Evolutionary conservation across 1,140 invertebrate species (phyloP).

Genomic region (Orius insidiosus): DNA sequence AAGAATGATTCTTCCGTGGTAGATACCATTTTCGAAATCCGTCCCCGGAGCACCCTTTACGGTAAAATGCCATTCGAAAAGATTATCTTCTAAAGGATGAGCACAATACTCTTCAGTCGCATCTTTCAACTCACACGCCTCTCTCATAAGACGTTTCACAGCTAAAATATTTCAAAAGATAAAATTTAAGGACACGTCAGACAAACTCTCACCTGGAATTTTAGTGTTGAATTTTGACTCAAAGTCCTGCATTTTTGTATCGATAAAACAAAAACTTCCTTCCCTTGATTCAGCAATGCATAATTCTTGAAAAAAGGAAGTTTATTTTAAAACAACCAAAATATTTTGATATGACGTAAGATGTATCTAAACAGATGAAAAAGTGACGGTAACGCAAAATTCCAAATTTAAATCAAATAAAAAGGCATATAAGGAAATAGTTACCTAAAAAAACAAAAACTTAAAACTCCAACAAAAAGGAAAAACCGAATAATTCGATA

Average conservation of each 20-base stretch:
- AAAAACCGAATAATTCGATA: neutral
- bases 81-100: constrained; percentile 80
- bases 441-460: too few relatives aligned
- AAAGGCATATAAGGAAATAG: neutral
- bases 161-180: constrained; percentile 42
- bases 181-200: constrained; percentile 1
- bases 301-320: neutral
- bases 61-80: constrained; percentile 98
- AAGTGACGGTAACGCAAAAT: neutral
- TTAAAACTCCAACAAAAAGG: neutral
- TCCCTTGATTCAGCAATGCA: neutral
- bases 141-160: constrained; percentile 85
- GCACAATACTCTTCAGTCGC: constrained; percentile 84
- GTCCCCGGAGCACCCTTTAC: constrained; percentile 70
- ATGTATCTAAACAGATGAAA: neutral
- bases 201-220: neutral
- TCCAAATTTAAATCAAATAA: neutral
- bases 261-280: neutral
- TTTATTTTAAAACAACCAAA: too few relatives aligned
- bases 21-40: constrained; percentile 78
- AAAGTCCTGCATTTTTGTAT: neutral
- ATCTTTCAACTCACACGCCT: constrained; percentile 69
- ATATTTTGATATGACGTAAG: neutral
- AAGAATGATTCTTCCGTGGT: constrained; percentile 81
- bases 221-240: neutral